Evolutionary conservation across 1,140 invertebrate genomes (phyloP), one percentile per base, ranked within the genome.

Genomic region (Probaryconus sp.): DNA sequence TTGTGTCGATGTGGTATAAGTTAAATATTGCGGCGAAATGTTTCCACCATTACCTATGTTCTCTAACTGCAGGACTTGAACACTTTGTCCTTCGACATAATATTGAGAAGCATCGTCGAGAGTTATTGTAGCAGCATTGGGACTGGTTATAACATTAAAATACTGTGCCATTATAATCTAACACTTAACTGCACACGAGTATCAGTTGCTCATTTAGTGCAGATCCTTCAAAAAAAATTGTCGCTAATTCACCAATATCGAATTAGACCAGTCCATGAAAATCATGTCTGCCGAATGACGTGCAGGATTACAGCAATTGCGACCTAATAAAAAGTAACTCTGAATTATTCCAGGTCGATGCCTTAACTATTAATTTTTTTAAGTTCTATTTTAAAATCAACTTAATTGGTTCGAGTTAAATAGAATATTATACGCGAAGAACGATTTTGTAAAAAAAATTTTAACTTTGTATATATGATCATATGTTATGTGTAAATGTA

Each of bases 101-200:
- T 82, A 70, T 76, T 81, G 81, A 35, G 83, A 77, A 35, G 81
- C 68, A 65, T 87, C 83, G 50, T 87, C 83, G 20, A 85, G 47
- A 21, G 81, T 83, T 47, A 82, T 77, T 20, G 83, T 82, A 80
- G 82, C 79, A n/a, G n/a, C 67, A 81, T 81, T 82, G 60, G 81
- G 50, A 81, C 82, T 82, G 48, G 81, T 73, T 64, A 87, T 77
- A 56, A 87, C 48, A 77, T 88, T 86, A 81, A 73, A 84, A 85
- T 84, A 86, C 60, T 86, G 81, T 81, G 82, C 86, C 86, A 88
- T 87, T 85, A 82, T 87, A 86, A 77, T 80, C 11, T 55, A 77
- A 79, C 77, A 50, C 28, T 51, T 64, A 55, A 68, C 33, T 65
- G 55, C 40, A 60, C 30, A 24, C n/a, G 26, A 64, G 53, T 56